Evolutionary conservation across 1,140 invertebrate genomes (phyloP), one percentile per base, ranked within the genome.

Genomic region (Drosophila arawakana): DNA sequence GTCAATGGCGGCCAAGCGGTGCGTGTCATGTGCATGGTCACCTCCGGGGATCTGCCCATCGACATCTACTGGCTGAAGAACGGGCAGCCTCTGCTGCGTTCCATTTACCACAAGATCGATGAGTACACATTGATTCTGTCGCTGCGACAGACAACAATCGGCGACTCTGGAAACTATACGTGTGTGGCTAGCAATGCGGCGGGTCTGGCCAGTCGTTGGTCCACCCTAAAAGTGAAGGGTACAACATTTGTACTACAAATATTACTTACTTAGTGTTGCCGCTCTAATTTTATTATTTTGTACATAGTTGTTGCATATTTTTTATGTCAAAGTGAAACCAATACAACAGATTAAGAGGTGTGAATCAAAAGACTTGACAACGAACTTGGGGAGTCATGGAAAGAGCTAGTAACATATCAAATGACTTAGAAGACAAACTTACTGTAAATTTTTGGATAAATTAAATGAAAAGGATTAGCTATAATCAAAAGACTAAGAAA

Each of bases 11-110:
- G 95, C 34, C 95, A 95, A 80, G 94, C 95, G 44, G 94, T 95
- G 41, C 94, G 95, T 73, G 93, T 96, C 72, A 94, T 95, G 78
- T 97, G 96, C 91, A 95, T 95, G 91, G 94, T 96, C 39, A 94
- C 93, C 77, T 94, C 95, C 61, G 96, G 96, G 37, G 96, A 96
- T 92, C 93, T 94, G 68, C 96, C 96, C 60, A 93, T 96, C 54
- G 92, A 94, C 50, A 95, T 96, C 55, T 92, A 91, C 69, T 96
- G 96, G 96, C 84, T 91, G 35, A 93, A 94, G 66, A 91, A 94
- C 72, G 81, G 83, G n/a, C 91, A 92, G 68, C 90, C 92, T 47
- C 73, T 91, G 54, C 30, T 83, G 70, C 63, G 84, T 54, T 81
- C 83, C 79, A 77, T 84, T 50, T 82, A 91, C 89, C 59, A 91